Conservation (phyloP, 2,113 vertebrate genomes). For the Seriola quinqueradiata region DNA sequence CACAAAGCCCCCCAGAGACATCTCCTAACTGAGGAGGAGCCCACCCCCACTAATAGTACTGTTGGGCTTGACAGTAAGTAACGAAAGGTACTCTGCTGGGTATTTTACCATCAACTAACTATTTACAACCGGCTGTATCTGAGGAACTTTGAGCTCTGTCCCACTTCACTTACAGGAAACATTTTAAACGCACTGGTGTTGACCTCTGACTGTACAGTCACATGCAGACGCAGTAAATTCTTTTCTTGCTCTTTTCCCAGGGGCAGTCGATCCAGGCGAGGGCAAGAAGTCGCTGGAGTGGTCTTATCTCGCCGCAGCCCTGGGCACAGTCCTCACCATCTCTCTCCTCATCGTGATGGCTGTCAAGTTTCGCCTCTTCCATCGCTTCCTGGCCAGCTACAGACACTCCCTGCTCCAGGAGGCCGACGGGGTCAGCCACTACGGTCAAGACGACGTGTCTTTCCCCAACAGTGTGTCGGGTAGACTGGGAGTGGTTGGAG, state of each 20-base stretch:
- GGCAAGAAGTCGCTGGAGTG: slow-evolving; percentile 62
- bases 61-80: not conserved
- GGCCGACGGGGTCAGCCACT: slow-evolving; percentile 73
- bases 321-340: slow-evolving; percentile 84
- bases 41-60: accelerated
- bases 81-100: not conserved
- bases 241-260: slow-evolving; percentile 16
- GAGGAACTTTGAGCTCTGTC: slow-evolving; percentile 42
- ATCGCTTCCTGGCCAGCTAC: slow-evolving; percentile 88
- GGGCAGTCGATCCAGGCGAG: accelerated
- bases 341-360: slow-evolving; percentile 85
- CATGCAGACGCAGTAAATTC: not conserved
- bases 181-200: not conserved
- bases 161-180: slow-evolving; percentile 1
- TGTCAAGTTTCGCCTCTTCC: slow-evolving; percentile 90
- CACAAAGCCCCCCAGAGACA: slow-evolving; percentile 20
- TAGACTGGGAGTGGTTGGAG: slow-evolving; percentile 6
- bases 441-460: slow-evolving; percentile 56
- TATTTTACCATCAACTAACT: not conserved
- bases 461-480: slow-evolving; percentile 47
- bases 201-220: not conserved
- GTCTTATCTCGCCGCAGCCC: slow-evolving; percentile 85
- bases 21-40: not conserved
- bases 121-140: slow-evolving; percentile 36
- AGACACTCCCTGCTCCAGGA: slow-evolving; percentile 87